phyloP scores from a whole-genome alignment of 2,113 vertebrate genomes.

The Antechinus flavipes region DNA sequence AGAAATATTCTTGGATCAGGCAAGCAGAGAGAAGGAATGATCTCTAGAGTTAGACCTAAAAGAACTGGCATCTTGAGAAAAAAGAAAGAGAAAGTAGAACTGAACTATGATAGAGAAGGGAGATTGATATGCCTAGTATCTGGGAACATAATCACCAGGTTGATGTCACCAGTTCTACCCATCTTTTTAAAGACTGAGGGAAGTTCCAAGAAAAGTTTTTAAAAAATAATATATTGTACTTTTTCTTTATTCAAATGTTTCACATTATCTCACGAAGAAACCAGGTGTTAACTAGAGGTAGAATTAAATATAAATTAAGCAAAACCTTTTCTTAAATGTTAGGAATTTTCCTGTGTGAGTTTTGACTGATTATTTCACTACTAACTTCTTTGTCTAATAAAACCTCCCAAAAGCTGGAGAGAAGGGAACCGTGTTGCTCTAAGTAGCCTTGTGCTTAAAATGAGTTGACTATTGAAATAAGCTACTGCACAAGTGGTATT shows the following conservation, averaged over 20 bases:
- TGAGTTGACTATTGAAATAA: not conserved
- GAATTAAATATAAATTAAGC: not conserved
- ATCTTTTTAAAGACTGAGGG: too few relatives aligned
- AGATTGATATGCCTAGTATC: too few relatives aligned
- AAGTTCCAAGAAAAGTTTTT: not conserved
- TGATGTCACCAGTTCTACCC: too few relatives aligned
- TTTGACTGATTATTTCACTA: not conserved
- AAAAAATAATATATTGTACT: not conserved
- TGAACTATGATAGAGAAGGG: too few relatives aligned
- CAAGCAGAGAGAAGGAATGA: too few relatives aligned
- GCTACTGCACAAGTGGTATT: not conserved
- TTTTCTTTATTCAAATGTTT: not conserved
- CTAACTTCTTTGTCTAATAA: not conserved
- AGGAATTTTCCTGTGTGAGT: not conserved
- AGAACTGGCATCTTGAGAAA: too few relatives aligned
- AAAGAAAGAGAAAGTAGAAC: too few relatives aligned
- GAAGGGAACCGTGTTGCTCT: not conserved
- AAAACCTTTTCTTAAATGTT: not conserved
- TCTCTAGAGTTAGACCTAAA: too few relatives aligned
- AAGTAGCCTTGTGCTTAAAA: not conserved
- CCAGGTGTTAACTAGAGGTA: not conserved
- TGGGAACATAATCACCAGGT: too few relatives aligned
- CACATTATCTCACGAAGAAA: not conserved
- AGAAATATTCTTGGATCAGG: too few relatives aligned
- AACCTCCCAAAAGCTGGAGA: not conserved